A percentile compares a stretch with the other conserved stretches of the same genome.
phyloP scores from a whole-genome alignment of 2,888 invertebrate species.

The Tricholauxania praeusta region DNA sequence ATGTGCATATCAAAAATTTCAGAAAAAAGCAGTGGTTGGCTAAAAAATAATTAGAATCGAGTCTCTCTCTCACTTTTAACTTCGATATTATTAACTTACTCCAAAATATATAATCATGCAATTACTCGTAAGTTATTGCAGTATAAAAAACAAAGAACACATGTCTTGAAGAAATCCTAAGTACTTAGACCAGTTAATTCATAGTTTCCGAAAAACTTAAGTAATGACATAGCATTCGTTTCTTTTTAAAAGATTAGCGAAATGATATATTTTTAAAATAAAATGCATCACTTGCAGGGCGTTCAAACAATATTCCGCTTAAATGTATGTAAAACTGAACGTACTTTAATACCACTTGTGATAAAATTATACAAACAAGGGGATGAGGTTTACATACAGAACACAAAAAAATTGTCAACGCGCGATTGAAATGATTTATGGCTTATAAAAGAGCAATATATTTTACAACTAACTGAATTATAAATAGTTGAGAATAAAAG shows the following conservation, averaged over 20 bases:
- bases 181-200: constrained; percentile 22
- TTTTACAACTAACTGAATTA: constrained; percentile 15
- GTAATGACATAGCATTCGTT: constrained; percentile 16
- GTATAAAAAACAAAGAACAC: too few species aligned
- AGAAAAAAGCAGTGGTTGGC: too few species aligned
- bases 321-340: constrained; percentile 14
- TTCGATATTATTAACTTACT: too few species aligned
- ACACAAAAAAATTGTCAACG: constrained; percentile 15
- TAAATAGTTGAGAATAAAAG: constrained; percentile 9
- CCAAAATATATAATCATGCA: too few species aligned
- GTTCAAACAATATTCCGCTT: constrained; percentile 6
- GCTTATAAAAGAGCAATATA: constrained; percentile 61
- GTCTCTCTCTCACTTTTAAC: too few species aligned
- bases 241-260: not conserved
- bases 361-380: constrained; percentile 4
- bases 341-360: constrained; percentile 25
- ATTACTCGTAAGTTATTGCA: too few species aligned
- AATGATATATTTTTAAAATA: constrained; percentile 7
- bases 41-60: too few species aligned
- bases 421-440: constrained; percentile 55
- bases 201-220: constrained; percentile 23
- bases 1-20: too few species aligned
- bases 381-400: not conserved
- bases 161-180: not conserved
- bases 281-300: not conserved